Evolutionary conservation across 37 sponge, comb jelly and placozoan species (phyloP).

Genomic region (Eunapius fragilis): DNA sequence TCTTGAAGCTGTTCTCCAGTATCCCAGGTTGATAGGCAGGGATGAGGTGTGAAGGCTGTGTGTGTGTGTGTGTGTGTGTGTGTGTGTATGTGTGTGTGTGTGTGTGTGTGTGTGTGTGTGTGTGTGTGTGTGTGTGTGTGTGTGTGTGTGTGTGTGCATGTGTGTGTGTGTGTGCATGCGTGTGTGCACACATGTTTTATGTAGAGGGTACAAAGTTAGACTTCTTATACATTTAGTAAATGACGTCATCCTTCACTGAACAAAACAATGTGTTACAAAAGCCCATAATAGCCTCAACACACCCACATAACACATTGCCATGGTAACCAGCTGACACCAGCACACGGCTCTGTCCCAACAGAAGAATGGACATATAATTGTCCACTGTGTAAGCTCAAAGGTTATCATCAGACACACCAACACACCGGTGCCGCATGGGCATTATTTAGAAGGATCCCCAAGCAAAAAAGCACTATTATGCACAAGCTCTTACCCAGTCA

Average conservation of each 20-base stretch:
- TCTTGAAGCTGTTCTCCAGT: conserved; percentile 86
- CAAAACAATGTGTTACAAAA: too few relatives aligned
- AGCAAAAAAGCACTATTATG: too few relatives aligned
- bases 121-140: background rate
- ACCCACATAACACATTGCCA: background rate
- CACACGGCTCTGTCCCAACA: background rate
- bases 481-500: background rate
- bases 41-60: conserved; percentile 36
- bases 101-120: conserved; percentile 3
- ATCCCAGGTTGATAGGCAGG: conserved; percentile 58
- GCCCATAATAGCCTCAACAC: too few relatives aligned
- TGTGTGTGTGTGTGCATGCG: background rate
- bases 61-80: background rate
- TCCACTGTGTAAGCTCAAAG: background rate
- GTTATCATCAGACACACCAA: background rate
- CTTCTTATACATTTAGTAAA: background rate
- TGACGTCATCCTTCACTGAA: too few relatives aligned
- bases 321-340: background rate
- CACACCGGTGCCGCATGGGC: too few relatives aligned
- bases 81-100: background rate
- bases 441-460: too few relatives aligned
- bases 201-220: too few relatives aligned
- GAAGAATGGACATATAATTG: background rate
- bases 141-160: too few relatives aligned
- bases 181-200: too few relatives aligned